Base-by-base conservation (phyloP, 2,113 vertebrate genomes). In the Pygoscelis adeliae region DNA sequence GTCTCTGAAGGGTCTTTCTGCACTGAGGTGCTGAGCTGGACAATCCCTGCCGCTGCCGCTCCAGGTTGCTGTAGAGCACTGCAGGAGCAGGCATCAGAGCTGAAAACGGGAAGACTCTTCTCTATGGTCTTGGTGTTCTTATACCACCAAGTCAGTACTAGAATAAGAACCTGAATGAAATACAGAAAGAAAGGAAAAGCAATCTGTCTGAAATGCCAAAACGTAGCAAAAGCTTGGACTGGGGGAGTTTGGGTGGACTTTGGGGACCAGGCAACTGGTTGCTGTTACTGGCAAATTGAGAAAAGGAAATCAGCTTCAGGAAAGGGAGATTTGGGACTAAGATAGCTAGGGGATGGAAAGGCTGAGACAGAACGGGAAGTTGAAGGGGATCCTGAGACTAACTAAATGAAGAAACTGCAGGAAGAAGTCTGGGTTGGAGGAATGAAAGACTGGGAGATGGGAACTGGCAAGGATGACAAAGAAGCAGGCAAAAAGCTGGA, bases 71-170 rank as follows among this genome's bases (percentile, higher is more conserved):
- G 71, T 15, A 5, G 26, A 87, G 52, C 27, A n/a, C 17, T n/a
- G 38, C 32, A 49, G 40, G 34, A 88, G 9, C 27, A 1, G 0
- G 20, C 49, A 22, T 6, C 1, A 1, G 71, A 71, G 38, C 30
- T 67, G 69, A n/a, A 53, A 53, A 55, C 1, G 1, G 38, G 44
- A 73, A 82, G 50, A 34, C 14, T 56, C 32, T 72, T 36, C 27
- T 61, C 65, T 55, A 13, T 18, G 38, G 29, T 62, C 69, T 66
- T 19, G 23, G 30, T 50, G 63, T 26, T 70, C 13, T 90, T 40
- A 6, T 13, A 21, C 17, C n/a, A 9, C 53, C 4, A 10, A 30
- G 25, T 67, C 49, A 55, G 4, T 47, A 55, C 13, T n/a, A 76
- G 56, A 44, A 40, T n/a, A 84, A 49, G 42, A 74, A 74, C 17